phyloP scores from a whole-genome alignment of 2,113 vertebrate species.

The Aegithalos caudatus region DNA sequence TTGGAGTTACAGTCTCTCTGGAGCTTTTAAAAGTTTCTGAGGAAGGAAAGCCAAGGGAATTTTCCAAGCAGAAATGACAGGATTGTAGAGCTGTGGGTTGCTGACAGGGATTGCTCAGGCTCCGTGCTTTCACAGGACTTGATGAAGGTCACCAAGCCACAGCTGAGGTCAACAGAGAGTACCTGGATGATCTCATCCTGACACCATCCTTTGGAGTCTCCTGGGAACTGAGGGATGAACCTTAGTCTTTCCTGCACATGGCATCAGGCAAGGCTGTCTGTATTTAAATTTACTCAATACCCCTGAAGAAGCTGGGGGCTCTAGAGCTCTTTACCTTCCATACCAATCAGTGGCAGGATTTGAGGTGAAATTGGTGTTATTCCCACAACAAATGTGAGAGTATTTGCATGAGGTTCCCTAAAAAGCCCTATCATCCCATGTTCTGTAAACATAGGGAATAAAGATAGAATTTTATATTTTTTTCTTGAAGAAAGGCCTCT shows the following conservation, averaged over 20 bases:
- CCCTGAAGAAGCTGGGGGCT: neutral
- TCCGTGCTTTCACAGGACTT: neutral
- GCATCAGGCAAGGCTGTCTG: neutral
- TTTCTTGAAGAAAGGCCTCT: neutral
- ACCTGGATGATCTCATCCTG: neutral
- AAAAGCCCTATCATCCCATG: neutral
- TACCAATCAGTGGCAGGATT: neutral
- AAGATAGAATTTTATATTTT: neutral
- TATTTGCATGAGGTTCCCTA: neutral
- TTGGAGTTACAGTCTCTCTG: neutral
- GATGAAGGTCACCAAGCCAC: neutral
- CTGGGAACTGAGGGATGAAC: neutral
- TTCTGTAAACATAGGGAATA: neutral
- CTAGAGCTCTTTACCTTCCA: neutral
- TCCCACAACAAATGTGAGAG: neutral
- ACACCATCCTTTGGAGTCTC: neutral
- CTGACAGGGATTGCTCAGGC: neutral
- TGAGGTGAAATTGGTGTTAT: neutral
- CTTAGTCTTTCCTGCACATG: neutral
- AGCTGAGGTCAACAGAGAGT: neutral
- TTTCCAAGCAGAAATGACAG: neutral
- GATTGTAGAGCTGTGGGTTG: neutral
- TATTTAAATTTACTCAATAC: neutral
- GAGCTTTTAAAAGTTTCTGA: constrained; percentile 1
- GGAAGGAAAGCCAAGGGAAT: constrained; percentile 1